Evolutionary conservation across 2,888 invertebrate species (phyloP), one percentile per base, ranked within the genome.

Genomic region (Zootermopsis nevadensis): DNA sequence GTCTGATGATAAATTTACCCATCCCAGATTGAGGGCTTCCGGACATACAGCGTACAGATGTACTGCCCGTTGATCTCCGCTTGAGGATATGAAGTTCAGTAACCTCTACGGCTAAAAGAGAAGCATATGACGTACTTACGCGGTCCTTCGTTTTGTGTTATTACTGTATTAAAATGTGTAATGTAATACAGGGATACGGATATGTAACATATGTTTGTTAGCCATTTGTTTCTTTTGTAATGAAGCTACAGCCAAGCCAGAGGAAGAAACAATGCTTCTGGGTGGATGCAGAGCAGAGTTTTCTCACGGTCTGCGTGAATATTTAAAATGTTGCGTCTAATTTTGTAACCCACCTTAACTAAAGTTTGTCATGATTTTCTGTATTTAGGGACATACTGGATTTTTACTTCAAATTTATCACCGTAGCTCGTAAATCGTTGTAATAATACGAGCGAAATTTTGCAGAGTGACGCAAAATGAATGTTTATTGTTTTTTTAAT

Each of bases 171-270:
- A 60, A 6, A 30, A 27, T 19, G 66, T 66, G 66, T 66, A 66
- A 66, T n/a, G 0, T 27, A 66, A 33, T 69, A 69, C 69, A 33
- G 33, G 69, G 69, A 69, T 69, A 33, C 69, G 69, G 69, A 69
- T 12, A 12, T 31, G 2, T 22, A 69, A 69, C 69, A 69, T 24
- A 33, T 69, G 69, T 31, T 0, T 7, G 24, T 60, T 10, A 15
- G 53, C 60, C 60, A 60, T 10, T n/a, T n/a, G n/a, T 12, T n/a
- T 10, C 24, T 24, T n/a, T 12, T 7, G 4, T 7, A 60, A n/a
- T 60, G 12, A 27, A 27, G 60, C n/a, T 2, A 27, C 10, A 60
- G n/a, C 1, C 27, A 27, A 60, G 60, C 12, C 2, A 27, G 15
- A 42, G 19, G 19, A 48, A 3, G 48, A 48, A 48, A 38, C 15